Conservation (phyloP, 1,140 invertebrate species). For the Drosophila asahinai region DNA sequence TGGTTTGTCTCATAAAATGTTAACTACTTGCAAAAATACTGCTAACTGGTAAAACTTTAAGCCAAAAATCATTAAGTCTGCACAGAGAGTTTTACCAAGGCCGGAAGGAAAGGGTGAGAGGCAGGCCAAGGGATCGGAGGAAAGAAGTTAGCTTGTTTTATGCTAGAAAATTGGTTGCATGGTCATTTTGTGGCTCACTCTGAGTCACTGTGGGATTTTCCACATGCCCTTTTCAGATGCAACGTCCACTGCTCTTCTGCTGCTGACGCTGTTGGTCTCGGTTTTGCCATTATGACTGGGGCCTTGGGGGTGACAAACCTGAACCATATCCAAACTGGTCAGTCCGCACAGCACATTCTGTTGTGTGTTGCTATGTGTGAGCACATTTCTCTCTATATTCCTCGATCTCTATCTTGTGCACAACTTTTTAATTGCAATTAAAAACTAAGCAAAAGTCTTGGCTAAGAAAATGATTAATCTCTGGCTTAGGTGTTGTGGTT, state of each 20-base stretch:
- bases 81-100: slow-evolving; percentile 44
- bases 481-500: slow-evolving; percentile 29
- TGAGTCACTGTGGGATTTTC: slow-evolving; percentile 38
- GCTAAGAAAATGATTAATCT: slow-evolving; percentile 43
- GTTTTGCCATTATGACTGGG: slow-evolving; percentile 73
- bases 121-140: not conserved
- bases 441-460: slow-evolving; percentile 74
- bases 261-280: slow-evolving; percentile 20
- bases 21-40: slow-evolving; percentile 83
- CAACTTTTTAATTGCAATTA: slow-evolving; percentile 83
- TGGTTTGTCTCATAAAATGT: slow-evolving; percentile 74
- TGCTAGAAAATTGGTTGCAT: slow-evolving; percentile 73
- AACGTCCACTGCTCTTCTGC: not conserved
- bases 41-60: slow-evolving; percentile 83
- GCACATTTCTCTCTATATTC: slow-evolving; percentile 7
- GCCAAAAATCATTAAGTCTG: slow-evolving; percentile 83
- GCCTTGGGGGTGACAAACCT: slow-evolving; percentile 54
- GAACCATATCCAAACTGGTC: slow-evolving; percentile 43
- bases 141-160: slow-evolving; percentile 53
- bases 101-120: slow-evolving; percentile 8
- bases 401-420: slow-evolving; percentile 14
- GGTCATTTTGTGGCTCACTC: slow-evolving; percentile 69
- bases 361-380: slow-evolving; percentile 19
- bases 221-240: slow-evolving; percentile 33
- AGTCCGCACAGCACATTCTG: slow-evolving; percentile 12